A percentile compares a stretch with the other conserved stretches of the same genome.
Conservation (phyloP, 2,797 vertebrate genomes). For the Chromis chromis region DNA sequence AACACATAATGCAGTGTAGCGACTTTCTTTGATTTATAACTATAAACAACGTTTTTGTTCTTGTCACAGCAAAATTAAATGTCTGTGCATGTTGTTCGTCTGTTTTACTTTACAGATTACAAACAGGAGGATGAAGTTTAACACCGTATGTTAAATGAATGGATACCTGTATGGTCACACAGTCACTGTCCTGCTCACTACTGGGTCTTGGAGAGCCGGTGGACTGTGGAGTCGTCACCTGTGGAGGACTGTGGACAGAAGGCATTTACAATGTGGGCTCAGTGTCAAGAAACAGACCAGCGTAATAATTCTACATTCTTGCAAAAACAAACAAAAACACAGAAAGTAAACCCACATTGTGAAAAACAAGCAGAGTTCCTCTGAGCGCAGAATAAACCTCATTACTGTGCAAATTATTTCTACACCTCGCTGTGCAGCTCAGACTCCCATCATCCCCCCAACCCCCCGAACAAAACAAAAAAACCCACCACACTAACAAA, state of each 20-base stretch:
- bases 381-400: slow-evolving; percentile 46
- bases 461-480: not conserved
- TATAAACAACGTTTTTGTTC: not conserved
- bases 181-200: slow-evolving; percentile 83
- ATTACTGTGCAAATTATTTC: slow-evolving; percentile 46
- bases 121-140: not conserved
- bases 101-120: not conserved
- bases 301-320: not conserved
- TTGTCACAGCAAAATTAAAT: not conserved
- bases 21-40: not conserved
- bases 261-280: not conserved
- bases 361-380: slow-evolving; percentile 38
- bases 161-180: slow-evolving; percentile 81
- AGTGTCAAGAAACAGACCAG: not conserved
- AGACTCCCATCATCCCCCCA: not conserved
- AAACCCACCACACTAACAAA: slow-evolving; percentile 16
- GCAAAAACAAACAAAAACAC: slow-evolving; percentile 22
- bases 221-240: slow-evolving; percentile 70
- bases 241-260: slow-evolving; percentile 74
- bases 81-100: not conserved
- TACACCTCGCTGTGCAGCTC: slow-evolving; percentile 23
- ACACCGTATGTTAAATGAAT: too few relatives aligned
- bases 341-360: slow-evolving; percentile 12
- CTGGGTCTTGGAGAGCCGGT: slow-evolving; percentile 68
- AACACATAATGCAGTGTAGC: not conserved